phyloP scores from a whole-genome alignment of 2,888 invertebrate genomes.

The Cosmia pyralina region DNA sequence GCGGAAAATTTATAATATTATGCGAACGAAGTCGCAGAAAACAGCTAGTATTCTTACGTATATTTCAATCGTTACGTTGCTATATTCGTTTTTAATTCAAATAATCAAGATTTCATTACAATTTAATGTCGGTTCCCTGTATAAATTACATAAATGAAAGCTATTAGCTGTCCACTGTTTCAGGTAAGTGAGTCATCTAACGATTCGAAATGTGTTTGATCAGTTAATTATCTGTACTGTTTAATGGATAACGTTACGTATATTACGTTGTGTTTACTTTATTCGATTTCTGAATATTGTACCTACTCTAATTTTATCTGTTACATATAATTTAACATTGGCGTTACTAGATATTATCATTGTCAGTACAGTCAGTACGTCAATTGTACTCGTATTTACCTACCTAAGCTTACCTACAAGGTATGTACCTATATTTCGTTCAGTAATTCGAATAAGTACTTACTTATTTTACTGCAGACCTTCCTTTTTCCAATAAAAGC shows the following conservation, averaged over 20 bases:
- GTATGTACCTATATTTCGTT: not conserved
- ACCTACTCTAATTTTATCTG: conserved; percentile 7
- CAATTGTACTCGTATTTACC: not conserved
- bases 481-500: conserved; percentile 20
- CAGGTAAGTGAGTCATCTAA: conserved; percentile 57
- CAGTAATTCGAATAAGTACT: conserved; percentile 15
- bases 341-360: not conserved
- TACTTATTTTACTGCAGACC: conserved; percentile 15
- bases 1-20: not conserved
- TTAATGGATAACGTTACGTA: conserved; percentile 40
- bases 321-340: not conserved
- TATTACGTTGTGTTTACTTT: conserved; percentile 30
- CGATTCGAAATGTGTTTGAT: conserved; percentile 58
- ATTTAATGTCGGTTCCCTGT: conserved; percentile 11
- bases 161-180: conserved; percentile 37
- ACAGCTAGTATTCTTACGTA: not conserved
- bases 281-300: conserved; percentile 16
- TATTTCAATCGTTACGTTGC: not conserved
- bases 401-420: not conserved
- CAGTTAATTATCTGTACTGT: conserved; percentile 51
- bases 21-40: not conserved
- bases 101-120: conserved; percentile 26
- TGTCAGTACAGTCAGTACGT: not conserved
- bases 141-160: conserved; percentile 43
- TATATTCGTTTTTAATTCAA: conserved; percentile 5